Evolutionary conservation across 2,888 invertebrate species (phyloP).

Genomic region (Zeuzera pyrina): DNA sequence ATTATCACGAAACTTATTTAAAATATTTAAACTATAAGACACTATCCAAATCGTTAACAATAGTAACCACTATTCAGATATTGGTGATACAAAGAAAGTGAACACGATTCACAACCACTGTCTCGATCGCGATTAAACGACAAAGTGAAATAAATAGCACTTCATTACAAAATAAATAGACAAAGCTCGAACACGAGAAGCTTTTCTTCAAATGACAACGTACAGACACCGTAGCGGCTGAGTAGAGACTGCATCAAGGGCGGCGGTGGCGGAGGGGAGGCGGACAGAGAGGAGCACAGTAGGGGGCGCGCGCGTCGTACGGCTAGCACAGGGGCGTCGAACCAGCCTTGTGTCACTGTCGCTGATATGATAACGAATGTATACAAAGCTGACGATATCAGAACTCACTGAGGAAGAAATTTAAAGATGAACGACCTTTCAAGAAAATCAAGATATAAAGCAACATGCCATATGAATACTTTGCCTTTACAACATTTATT

Average conservation of each 20-base stretch:
- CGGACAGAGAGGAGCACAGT: constrained; percentile 27
- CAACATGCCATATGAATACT: too few species aligned
- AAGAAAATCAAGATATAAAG: constrained; percentile 6
- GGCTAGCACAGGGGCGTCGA: constrained; percentile 41
- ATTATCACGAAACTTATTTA: constrained; percentile 23
- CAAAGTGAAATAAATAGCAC: constrained; percentile 34
- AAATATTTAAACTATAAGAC: constrained; percentile 45
- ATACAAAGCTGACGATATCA: constrained; percentile 43
- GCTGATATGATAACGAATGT: constrained; percentile 51
- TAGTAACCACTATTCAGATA: constrained; percentile 31
- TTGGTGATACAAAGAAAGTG: constrained; percentile 18
- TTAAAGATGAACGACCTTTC: constrained; percentile 28
- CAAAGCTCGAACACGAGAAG: constrained; percentile 63
- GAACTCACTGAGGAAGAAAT: constrained; percentile 16
- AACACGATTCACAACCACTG: constrained; percentile 33
- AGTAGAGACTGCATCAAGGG: constrained; percentile 56
- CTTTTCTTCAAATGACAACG: constrained; percentile 33
- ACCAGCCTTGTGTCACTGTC: constrained; percentile 49
- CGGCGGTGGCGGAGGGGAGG: constrained; percentile 22
- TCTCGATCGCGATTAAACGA: constrained; percentile 20
- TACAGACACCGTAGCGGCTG: constrained; percentile 24
- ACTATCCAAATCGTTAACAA: constrained; percentile 44
- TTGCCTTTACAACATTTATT: too few species aligned
- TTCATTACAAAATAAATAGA: constrained; percentile 39
- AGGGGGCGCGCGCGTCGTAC: constrained; percentile 45